Evolutionary conservation across 2,113 vertebrate genomes (phyloP), one percentile per base, ranked within the genome.

Genomic region (Engystomops pustulosus): DNA sequence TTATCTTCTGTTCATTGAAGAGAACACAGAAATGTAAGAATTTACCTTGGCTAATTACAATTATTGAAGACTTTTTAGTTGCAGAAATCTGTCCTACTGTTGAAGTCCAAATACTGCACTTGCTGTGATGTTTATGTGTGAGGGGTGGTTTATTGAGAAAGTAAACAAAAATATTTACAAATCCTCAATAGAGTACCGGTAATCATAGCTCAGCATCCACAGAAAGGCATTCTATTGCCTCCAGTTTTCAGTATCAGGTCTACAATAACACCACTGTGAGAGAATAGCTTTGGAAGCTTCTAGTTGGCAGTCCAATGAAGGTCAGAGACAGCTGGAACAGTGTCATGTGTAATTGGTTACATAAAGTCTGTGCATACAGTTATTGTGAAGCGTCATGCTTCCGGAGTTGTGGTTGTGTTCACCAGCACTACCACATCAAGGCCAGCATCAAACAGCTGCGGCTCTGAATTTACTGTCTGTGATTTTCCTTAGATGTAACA

Each of bases 381-480:
- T 14, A 34, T 55, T 32, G 72, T 77, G 51, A 60, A 78, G 49
- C 12, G 41, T 58, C 51, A 60, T 78, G 32, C 32, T 77, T 77
- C 74, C 30, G 14, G 51, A 41, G 32, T 78, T 60, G 75, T 78
- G 75, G 75, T 38, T 78, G 75, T 41, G 30, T 78, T 53, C 60
- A 58, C 30, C 18, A 77, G n/a, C 49, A 53, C 49, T 10, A 78
- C 75, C 75, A 78, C 75, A 78, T 78, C 53, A 78, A 78, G 34
- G 18, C 58, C 75, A 3, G 32, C 27, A 34, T 60, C 51, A 41
- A 15, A 41, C 75, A 60, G 34, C 34, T 78, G 34, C 53, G 60
- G 53, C n/a, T 3, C 51, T 60, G 34, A 18, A 78, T 78, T 78
- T 58, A 41, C 51, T 41, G 75, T 25, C 75, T 58, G 45, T 32